A percentile compares a stretch with the other conserved stretches of the same genome.
Conservation (phyloP, 2,888 invertebrate genomes). For the Thera britannica region DNA sequence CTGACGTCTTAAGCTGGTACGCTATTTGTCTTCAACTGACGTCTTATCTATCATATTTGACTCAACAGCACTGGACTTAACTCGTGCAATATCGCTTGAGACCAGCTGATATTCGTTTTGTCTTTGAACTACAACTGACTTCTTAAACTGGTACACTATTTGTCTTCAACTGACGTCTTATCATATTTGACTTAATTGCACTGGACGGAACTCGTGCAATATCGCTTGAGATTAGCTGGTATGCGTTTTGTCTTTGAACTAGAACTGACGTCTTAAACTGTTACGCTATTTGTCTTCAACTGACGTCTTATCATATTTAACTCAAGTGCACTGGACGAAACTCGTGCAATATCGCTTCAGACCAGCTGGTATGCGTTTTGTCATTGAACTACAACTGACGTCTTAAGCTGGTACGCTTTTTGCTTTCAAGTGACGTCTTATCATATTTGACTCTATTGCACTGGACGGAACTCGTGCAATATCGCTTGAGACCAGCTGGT, state of each 20-base stretch:
- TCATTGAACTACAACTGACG: not conserved
- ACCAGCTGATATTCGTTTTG: not conserved
- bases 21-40: too few relatives aligned
- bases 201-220: conserved; percentile 72
- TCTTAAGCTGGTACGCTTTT: not conserved
- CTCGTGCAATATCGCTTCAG: conserved; percentile 70
- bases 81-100: conserved; percentile 70
- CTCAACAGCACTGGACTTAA: conserved; percentile 77
- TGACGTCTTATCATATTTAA: conserved; percentile 50
- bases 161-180: conserved; percentile 20
- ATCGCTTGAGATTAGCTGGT: conserved; percentile 55
- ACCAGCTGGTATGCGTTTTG: not conserved
- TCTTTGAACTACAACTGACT: not conserved
- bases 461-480: conserved; percentile 72
- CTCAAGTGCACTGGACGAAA: conserved; percentile 78
- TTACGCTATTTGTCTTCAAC: too few relatives aligned
- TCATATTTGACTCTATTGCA: conserved; percentile 66
- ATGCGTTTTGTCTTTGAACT: not conserved
- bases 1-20: not conserved
- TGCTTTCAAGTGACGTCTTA: conserved; percentile 17
- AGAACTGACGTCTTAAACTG: too few relatives aligned
- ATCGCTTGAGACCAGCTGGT: conserved; percentile 55
- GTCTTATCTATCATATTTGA: conserved; percentile 32
- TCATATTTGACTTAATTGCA: conserved; percentile 66
- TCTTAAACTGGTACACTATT: not conserved